Conservation (phyloP, 2,797 vertebrate species). For the Coracias cyanogaster region DNA sequence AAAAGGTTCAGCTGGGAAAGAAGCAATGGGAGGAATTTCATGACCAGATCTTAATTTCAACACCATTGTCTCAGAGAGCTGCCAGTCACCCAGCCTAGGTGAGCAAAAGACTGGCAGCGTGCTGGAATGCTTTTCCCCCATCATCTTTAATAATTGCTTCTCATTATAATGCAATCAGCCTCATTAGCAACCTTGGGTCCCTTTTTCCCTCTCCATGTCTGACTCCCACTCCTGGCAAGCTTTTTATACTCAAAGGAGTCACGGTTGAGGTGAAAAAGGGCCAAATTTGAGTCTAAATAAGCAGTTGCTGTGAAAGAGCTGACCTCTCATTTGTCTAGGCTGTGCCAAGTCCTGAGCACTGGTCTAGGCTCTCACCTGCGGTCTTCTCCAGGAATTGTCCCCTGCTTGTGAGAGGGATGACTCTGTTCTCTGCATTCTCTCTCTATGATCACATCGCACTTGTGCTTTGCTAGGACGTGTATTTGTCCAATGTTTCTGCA, state of each 20-base stretch:
- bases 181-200: neutral
- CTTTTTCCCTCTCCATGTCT: neutral
- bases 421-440: neutral
- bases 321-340: neutral
- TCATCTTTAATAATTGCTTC: neutral
- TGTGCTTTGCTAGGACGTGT: neutral
- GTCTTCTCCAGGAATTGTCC: neutral
- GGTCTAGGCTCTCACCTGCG: neutral
- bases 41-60: neutral
- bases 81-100: neutral
- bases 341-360: neutral
- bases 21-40: neutral
- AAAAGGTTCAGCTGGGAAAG: neutral
- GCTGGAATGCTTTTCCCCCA: neutral
- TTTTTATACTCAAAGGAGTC: neutral
- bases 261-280: accelerated
- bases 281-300: neutral
- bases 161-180: neutral
- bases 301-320: neutral
- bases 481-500: neutral
- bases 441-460: neutral
- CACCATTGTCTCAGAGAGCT: neutral
- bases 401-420: neutral
- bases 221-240: neutral
- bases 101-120: neutral